phyloP scores from a whole-genome alignment of 2,113 vertebrate genomes.

The Bubalus kerabau region DNA sequence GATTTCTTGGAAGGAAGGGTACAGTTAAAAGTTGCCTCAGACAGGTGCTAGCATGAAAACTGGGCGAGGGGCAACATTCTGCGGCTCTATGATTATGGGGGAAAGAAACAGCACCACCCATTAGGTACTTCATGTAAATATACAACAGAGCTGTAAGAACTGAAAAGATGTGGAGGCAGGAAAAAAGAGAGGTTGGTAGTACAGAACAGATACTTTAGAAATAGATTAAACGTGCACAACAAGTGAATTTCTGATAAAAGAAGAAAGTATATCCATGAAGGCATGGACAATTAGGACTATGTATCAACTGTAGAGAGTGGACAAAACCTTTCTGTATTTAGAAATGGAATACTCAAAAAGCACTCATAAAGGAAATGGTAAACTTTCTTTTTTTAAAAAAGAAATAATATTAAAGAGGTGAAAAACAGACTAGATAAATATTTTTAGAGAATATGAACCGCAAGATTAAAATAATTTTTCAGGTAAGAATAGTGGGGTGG shows the following conservation, averaged over 20 bases:
- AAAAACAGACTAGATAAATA: not conserved
- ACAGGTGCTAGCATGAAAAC: not conserved
- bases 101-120: not conserved
- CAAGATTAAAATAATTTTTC: not conserved
- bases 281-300: not conserved
- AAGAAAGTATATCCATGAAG: not conserved
- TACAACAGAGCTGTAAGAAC: not conserved
- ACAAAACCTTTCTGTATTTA: not conserved
- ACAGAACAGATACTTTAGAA: not conserved
- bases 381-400: not conserved
- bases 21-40: not conserved
- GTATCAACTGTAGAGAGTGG: not conserved
- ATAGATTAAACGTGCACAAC: not conserved
- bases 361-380: not conserved
- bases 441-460: not conserved
- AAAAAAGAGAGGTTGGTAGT: not conserved
- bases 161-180: not conserved
- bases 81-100: rapidly evolving
- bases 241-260: not conserved
- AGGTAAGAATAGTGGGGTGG: not conserved
- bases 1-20: constrained; percentile 41
- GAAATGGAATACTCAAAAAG: not conserved
- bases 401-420: not conserved
- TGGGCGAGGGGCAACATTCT: not conserved
- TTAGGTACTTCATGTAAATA: not conserved